phyloP scores from a whole-genome alignment of 1,140 invertebrate species.

The Apis florea region DNA sequence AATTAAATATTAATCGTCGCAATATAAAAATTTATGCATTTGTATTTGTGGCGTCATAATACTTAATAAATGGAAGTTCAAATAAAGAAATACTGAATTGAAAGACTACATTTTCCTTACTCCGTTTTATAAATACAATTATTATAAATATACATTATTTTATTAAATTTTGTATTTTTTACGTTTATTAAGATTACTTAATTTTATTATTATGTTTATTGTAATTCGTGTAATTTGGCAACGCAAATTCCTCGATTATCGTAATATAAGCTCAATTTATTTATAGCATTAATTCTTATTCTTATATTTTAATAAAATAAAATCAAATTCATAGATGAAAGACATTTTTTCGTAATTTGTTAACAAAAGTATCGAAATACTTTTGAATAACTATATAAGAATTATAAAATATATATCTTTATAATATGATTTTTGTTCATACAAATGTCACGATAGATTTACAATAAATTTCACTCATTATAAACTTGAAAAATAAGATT shows the following conservation, averaged over 20 bases:
- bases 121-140: not conserved
- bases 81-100: not conserved
- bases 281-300: not conserved
- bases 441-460: not conserved
- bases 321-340: not conserved
- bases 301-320: not conserved
- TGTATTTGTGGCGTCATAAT: not conserved
- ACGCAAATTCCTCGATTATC: not conserved
- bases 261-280: not conserved
- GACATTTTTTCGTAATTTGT: not conserved
- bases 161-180: not conserved
- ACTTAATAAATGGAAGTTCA: not conserved
- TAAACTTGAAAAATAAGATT: not conserved
- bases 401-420: constrained; percentile 2
- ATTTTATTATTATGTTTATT: not conserved
- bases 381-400: not conserved
- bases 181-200: not conserved
- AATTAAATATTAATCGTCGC: not conserved
- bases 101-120: not conserved
- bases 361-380: constrained; percentile 5
- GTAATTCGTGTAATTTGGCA: not conserved
- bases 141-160: not conserved
- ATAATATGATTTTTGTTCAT: not conserved
- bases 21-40: constrained; percentile 25
- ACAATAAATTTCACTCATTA: not conserved